Evolutionary conservation across 2,113 vertebrate species (phyloP).

Genomic region (Jaculus jaculus): DNA sequence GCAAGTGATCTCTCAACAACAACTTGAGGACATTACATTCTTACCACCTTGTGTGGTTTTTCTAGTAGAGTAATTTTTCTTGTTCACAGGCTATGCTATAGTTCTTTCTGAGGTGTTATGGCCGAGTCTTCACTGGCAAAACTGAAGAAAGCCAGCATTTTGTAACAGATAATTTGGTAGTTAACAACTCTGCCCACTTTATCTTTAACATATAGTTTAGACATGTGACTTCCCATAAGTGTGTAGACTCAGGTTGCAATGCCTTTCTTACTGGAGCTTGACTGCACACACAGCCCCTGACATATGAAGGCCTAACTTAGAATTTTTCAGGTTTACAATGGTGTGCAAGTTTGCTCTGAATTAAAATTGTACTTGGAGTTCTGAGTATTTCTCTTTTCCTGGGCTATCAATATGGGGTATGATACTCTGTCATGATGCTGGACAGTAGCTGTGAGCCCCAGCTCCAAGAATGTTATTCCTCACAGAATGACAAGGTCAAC

Average conservation of each 20-base stretch:
- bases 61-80: not conserved
- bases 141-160: conserved; percentile 25
- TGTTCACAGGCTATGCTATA: not conserved
- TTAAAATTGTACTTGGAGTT: not conserved
- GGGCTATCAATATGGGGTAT: not conserved
- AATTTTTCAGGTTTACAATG: not conserved
- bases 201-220: not conserved
- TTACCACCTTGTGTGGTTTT: not conserved
- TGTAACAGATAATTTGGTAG: not conserved
- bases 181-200: not conserved
- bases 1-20: not conserved
- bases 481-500: not conserved
- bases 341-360: not conserved
- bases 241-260: not conserved
- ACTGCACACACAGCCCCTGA: not conserved
- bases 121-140: conserved; percentile 6
- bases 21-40: not conserved
- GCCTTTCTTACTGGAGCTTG: not conserved
- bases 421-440: not conserved
- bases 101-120: not conserved
- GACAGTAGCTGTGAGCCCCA: not conserved
- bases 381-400: not conserved
- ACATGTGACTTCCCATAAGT: not conserved
- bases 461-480: too few relatives aligned
- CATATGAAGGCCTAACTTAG: not conserved